Percentiles rank a stretch among this genome's conserved stretches.
Conservation (phyloP, 2,888 invertebrate genomes). For the Hymenopus coronatus region DNA sequence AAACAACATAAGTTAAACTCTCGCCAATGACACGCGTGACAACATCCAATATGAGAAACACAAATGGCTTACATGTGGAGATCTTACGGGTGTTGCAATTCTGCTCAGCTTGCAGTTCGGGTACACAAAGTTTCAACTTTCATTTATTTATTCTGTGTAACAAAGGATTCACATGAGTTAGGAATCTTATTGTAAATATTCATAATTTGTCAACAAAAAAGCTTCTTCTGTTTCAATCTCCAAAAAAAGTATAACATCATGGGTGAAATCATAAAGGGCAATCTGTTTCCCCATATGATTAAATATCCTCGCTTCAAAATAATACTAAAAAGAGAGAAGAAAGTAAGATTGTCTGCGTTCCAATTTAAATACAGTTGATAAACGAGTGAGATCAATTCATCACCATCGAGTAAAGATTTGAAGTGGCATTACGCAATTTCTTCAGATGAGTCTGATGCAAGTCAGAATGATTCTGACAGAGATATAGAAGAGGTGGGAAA, state of each 20-base stretch:
- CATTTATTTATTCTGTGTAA: too few relatives aligned
- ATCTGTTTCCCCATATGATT: constrained; percentile 78
- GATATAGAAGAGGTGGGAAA: constrained; percentile 43
- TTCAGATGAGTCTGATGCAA: constrained; percentile 47
- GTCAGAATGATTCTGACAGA: constrained; percentile 49
- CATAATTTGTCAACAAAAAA: too few relatives aligned
- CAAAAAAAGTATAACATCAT: constrained; percentile 7
- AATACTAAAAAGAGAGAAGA: constrained; percentile 78
- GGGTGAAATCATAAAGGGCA: constrained; percentile 63
- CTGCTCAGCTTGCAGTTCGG: too few relatives aligned
- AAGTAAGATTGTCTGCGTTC: constrained; percentile 95
- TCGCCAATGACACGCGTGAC: too few relatives aligned
- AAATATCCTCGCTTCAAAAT: constrained; percentile 85
- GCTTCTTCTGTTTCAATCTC: too few relatives aligned
- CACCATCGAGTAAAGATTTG: constrained; percentile 78
- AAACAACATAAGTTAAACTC: too few relatives aligned
- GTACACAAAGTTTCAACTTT: too few relatives aligned
- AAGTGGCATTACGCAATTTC: constrained; percentile 82
- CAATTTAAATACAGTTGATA: constrained; percentile 88
- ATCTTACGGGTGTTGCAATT: too few relatives aligned
- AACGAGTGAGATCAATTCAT: constrained; percentile 81
- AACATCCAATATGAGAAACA: too few relatives aligned
- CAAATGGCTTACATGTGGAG: too few relatives aligned
- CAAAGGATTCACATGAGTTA: too few relatives aligned
- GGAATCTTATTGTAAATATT: too few relatives aligned